A percentile compares a stretch with the other conserved stretches of the same genome.
phyloP scores from a whole-genome alignment of 1,140 invertebrate genomes.

The Zeugodacus cucurbitae region DNA sequence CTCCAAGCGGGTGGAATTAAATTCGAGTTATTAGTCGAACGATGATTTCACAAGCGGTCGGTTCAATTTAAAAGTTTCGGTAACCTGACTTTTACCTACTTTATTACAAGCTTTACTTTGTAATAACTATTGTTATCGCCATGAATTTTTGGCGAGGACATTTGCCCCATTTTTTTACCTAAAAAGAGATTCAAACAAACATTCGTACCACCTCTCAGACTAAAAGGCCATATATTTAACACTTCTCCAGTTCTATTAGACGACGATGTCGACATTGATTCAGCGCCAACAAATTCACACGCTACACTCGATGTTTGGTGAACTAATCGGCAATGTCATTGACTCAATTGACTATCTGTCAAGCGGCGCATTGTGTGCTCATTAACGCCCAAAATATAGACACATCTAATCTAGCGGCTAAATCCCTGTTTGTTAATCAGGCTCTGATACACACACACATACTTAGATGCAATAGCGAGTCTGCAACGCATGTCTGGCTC shows the following conservation, averaged over 20 bases:
- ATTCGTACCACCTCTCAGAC: background rate
- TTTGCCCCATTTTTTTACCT: too few relatives aligned
- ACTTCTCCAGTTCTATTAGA: background rate
- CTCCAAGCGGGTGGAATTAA: too few relatives aligned
- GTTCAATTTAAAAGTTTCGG: too few relatives aligned
- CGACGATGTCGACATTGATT: background rate
- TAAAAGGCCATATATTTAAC: background rate
- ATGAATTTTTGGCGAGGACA: too few relatives aligned
- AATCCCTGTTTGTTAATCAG: constrained; percentile 31
- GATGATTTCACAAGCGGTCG: too few relatives aligned
- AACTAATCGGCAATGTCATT: background rate
- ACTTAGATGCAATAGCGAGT: background rate
- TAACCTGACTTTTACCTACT: too few relatives aligned
- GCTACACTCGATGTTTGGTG: background rate
- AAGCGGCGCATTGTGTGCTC: background rate
- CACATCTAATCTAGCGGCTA: constrained; percentile 3
- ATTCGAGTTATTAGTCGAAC: too few relatives aligned
- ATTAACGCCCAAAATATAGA: constrained; percentile 34
- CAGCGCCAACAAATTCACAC: background rate
- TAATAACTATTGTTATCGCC: too few relatives aligned
- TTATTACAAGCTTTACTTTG: too few relatives aligned
- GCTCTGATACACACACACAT: background rate
- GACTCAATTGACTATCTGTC: constrained; percentile 18
- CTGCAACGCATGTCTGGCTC: background rate
- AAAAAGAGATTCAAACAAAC: background rate